These are phyloP conservation scores for Eptatretus atami DNA, from an alignment of 2,797 vertebrate genomes.

Conservation along the genomic window DNA sequence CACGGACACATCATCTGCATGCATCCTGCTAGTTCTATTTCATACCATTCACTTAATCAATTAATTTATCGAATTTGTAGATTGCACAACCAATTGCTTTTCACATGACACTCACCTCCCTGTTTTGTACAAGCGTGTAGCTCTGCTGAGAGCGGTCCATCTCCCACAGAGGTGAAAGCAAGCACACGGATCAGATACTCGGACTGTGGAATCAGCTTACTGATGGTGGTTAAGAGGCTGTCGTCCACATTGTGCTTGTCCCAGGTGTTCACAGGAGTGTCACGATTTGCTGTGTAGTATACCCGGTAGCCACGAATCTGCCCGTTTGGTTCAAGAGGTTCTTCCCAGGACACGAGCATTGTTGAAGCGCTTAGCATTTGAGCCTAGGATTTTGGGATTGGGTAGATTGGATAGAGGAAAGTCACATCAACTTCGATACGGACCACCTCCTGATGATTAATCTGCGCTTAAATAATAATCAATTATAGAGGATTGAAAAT, in stretches of 20 bases:
- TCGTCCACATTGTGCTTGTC: conserved; percentile 86
- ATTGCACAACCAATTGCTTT: too few relatives aligned
- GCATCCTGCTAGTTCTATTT: too few relatives aligned
- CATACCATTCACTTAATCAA: too few relatives aligned
- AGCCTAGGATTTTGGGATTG: conserved; percentile 46
- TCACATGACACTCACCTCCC: conserved; percentile 34
- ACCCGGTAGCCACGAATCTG: conserved; percentile 55
- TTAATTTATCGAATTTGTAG: too few relatives aligned
- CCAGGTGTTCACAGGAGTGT: conserved; percentile 53
- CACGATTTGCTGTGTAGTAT: conserved; percentile 74
- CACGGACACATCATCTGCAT: too few relatives aligned
- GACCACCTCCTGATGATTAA: too few relatives aligned
- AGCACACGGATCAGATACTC: conserved; percentile 75
- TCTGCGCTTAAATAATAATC: too few relatives aligned
- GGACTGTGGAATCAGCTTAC: conserved; percentile 49
- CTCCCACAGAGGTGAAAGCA: conserved; percentile 84
- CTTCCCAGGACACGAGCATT: conserved; percentile 76
- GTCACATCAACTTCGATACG: too few relatives aligned
- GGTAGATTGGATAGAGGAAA: conserved; percentile 7
- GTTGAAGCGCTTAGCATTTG: conserved; percentile 64
- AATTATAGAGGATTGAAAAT: too few relatives aligned
- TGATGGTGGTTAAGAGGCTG: conserved; percentile 66
- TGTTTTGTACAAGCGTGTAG: conserved; percentile 84
- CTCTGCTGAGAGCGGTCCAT: conserved; percentile 71
- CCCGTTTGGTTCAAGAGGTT: conserved; percentile 68